Percentiles rank a stretch among this genome's conserved stretches.
These are phyloP conservation scores for Theristicus caerulescens DNA, from an alignment of 2,113 vertebrate species.

Conservation along the genomic window DNA sequence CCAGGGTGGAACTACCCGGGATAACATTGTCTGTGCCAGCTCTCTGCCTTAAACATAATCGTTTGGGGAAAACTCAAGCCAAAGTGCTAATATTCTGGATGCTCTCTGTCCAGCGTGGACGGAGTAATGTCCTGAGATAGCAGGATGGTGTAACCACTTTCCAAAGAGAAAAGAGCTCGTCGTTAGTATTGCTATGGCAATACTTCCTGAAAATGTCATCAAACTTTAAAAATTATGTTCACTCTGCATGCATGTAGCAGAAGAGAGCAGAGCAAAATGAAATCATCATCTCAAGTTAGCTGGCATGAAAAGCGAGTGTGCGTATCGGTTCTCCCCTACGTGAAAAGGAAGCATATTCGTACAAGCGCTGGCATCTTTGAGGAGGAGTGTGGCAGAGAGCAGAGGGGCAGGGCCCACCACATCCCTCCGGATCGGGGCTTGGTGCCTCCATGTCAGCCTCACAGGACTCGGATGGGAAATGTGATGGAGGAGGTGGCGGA, in stretches of 20 bases:
- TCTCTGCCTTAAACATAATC: neutral
- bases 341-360: fast-evolving
- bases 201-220: neutral
- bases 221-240: neutral
- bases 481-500: neutral
- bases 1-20: neutral
- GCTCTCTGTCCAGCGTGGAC: fast-evolving
- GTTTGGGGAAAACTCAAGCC: neutral
- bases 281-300: neutral
- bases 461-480: neutral
- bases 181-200: neutral
- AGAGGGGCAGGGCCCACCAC: neutral
- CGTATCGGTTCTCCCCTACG: fast-evolving
- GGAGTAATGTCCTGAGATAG: neutral
- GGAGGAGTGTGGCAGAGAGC: neutral
- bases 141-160: neutral
- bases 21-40: neutral
- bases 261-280: neutral
- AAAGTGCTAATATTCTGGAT: neutral
- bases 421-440: fast-evolving
- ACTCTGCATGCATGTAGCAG: neutral
- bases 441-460: neutral
- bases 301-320: neutral
- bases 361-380: neutral
- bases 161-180: neutral